These are phyloP conservation scores for Epinotia nisella DNA, from an alignment of 2,888 invertebrate genomes.

Conservation along the genomic window DNA sequence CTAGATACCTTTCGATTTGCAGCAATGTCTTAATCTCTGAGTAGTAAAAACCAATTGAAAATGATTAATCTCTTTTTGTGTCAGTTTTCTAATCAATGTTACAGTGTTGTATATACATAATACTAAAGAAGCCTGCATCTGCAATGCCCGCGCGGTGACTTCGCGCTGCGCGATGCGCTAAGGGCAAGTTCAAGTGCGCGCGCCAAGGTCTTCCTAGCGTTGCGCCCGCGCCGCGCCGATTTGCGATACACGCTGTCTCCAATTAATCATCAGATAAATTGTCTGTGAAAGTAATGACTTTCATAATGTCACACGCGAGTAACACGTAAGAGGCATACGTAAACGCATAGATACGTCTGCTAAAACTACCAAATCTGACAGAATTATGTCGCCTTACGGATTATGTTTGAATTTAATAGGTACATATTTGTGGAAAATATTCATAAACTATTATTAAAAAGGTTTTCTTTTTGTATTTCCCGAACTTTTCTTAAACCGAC, in stretches of 20 bases:
- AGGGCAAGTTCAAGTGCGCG: constrained; percentile 79
- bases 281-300: constrained; percentile 16
- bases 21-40: too few species aligned
- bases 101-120: neutral
- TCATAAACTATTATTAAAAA: neutral
- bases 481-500: too few species aligned
- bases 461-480: too few species aligned
- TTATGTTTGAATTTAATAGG: neutral
- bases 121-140: constrained; percentile 12
- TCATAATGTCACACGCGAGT: constrained; percentile 16
- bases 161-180: constrained; percentile 31
- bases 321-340: neutral
- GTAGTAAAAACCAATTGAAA: too few species aligned
- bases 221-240: constrained; percentile 59
- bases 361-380: neutral
- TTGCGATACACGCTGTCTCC: constrained; percentile 18
- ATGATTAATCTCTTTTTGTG: neutral
- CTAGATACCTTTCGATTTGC: too few species aligned
- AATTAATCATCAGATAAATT: constrained; percentile 15
- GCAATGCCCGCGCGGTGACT: constrained; percentile 24
- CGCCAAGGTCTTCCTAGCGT: constrained; percentile 67
- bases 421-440: neutral
- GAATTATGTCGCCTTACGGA: neutral
- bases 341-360: neutral
- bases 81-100: neutral